Base-by-base conservation (phyloP, 2,888 invertebrate genomes). In the Cordylochernes scorpioides region DNA sequence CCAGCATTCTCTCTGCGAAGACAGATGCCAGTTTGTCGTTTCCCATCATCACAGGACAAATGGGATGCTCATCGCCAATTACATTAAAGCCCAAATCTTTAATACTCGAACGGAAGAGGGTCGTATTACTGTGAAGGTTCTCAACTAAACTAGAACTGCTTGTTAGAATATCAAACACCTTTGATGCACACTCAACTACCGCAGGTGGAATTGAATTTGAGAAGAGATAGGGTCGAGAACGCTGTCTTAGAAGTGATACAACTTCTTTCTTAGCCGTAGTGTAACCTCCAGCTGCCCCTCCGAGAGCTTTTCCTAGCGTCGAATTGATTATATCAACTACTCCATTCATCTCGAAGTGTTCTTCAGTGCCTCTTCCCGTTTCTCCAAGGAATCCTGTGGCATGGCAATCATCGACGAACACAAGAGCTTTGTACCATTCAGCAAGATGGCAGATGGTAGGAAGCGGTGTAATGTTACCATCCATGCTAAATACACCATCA, bases 401-500 rank as follows among this genome's bases (percentile, higher is more conserved):
- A 51, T 84, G 84, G 42, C 78, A 78, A 45, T 84, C 84, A 44
- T 86, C 84, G 1, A 82, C 63, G 37, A 77, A 75, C 2, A 75
- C 63, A 22, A 82, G 45, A 0, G 77, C 74, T 33, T 69, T 59
- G 48, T 82, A 71, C 46, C 70, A 66, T 35, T 71, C 67, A 0
- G 80, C 82, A 38, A 84, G 54, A 15, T 64, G 60, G 24, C 69
- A 60, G 15, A 86, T 69, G 1, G 45, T 57, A 50, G 62, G 59
- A 16, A 84, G 56, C 0, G 78, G 78, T 0, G 80, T 68, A 8
- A 84, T 71, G 31, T 70, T 78, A 1, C 84, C 86, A 47, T 84
- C 84, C 84, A 86, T 86, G 1, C 80, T 80, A 52, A 84, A 86
- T 2, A 82, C 82, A 7, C 84, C 84, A 49, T 86, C 86, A 0